Percentiles rank a stretch among this genome's conserved stretches.
Evolutionary conservation across 1,140 invertebrate species (phyloP).

Genomic region (Listronotus oregonensis): DNA sequence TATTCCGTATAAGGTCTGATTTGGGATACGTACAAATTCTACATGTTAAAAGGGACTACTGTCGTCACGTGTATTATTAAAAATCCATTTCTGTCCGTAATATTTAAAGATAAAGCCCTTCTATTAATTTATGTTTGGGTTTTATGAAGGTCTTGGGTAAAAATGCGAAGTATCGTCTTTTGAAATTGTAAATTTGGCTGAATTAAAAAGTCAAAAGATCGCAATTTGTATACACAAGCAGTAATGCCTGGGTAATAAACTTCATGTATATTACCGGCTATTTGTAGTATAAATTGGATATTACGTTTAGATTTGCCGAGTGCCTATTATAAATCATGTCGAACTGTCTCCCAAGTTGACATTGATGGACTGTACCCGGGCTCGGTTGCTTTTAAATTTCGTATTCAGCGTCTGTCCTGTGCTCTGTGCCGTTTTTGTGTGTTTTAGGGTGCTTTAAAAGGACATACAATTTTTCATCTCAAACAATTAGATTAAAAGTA

Average conservation of each 20-base stretch:
- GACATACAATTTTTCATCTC: conserved; percentile 37
- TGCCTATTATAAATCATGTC: conserved; percentile 37
- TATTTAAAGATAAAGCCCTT: no score
- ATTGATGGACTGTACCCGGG: conserved; percentile 35
- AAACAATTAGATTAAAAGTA: conserved; percentile 40
- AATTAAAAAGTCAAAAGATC: conserved; percentile 14
- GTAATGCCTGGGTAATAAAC: conserved; percentile 23
- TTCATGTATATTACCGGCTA: conserved; percentile 36
- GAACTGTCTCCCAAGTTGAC: conserved; percentile 38
- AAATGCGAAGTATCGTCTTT: no score
- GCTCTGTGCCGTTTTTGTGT: conserved; percentile 26
- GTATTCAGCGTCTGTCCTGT: conserved; percentile 37
- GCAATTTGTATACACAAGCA: conserved; percentile 17
- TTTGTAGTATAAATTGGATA: conserved; percentile 42
- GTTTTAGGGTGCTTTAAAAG: conserved; percentile 29
- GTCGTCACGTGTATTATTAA: no score
- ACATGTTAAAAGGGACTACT: no score
- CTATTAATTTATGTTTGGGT: no score
- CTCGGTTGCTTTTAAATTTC: conserved; percentile 34
- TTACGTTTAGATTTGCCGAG: conserved; percentile 38
- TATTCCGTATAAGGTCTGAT: no score
- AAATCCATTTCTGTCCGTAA: no score
- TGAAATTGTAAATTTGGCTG: neutral
- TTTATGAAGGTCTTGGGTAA: no score
- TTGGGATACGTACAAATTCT: no score